Conservation (phyloP, 1,140 invertebrate species). For the Ooceraea biroi region DNA sequence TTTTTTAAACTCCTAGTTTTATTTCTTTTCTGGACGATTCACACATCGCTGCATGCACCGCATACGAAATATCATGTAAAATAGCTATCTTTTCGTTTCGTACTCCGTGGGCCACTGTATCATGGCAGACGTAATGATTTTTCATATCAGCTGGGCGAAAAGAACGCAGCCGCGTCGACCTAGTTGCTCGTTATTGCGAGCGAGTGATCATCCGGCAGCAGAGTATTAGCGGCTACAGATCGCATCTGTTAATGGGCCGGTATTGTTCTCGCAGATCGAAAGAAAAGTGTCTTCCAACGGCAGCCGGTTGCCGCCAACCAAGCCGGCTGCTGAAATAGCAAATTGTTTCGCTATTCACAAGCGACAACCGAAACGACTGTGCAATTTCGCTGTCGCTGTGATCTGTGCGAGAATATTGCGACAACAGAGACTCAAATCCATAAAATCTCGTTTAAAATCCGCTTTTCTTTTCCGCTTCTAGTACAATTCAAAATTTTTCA, state of each 20-base stretch:
- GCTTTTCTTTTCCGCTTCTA: no score
- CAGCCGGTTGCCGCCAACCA: background rate
- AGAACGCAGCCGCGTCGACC: slow-evolving; percentile 52
- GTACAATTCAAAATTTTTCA: slow-evolving; percentile 14
- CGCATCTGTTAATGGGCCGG: slow-evolving; percentile 60
- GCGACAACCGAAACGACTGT: slow-evolving; percentile 35
- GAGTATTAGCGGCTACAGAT: slow-evolving; percentile 60
- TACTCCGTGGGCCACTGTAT: background rate
- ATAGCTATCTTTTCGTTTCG: slow-evolving; percentile 23
- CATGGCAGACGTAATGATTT: slow-evolving; percentile 61
- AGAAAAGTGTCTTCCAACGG: slow-evolving; percentile 49
- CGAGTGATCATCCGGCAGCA: slow-evolving; percentile 40
- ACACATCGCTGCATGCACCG: background rate
- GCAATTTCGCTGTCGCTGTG: slow-evolving; percentile 35
- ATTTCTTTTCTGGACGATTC: background rate
- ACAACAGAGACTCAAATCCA: slow-evolving; percentile 47
- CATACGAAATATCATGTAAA: background rate
- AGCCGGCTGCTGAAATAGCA: slow-evolving; percentile 48
- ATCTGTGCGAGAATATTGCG: slow-evolving; percentile 14
- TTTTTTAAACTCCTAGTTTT: background rate
- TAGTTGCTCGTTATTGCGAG: slow-evolving; percentile 62
- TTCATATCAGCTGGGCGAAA: slow-evolving; percentile 56
- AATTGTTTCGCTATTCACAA: slow-evolving; percentile 53
- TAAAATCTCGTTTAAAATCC: slow-evolving; percentile 5
- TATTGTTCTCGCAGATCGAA: slow-evolving; percentile 54